These are phyloP conservation scores for Okamejei kenojei DNA, from an alignment of 2,797 vertebrate species.

Conservation along the genomic window DNA sequence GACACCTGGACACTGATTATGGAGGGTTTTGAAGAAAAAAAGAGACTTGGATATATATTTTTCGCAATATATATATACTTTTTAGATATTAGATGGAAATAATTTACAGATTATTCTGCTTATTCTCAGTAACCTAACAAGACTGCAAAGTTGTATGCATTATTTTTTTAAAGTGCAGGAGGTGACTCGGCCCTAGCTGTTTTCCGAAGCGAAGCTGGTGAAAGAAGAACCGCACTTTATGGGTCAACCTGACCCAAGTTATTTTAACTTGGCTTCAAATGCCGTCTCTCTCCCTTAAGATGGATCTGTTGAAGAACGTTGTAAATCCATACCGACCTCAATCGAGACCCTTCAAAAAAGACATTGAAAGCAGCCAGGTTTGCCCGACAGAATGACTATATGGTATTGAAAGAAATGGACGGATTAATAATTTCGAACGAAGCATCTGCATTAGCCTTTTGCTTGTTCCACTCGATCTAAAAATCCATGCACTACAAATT, in stretches of 20 bases:
- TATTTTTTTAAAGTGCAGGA: neutral
- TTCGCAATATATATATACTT: no score
- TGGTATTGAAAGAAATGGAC: neutral
- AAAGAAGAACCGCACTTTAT: neutral
- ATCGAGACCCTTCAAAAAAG: neutral
- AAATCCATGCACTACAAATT: neutral
- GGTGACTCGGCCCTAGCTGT: neutral
- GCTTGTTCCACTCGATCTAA: neutral
- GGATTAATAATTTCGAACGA: neutral
- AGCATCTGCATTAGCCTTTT: neutral
- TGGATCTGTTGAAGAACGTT: neutral
- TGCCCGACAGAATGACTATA: neutral
- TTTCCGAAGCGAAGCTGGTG: neutral
- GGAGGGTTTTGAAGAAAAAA: neutral
- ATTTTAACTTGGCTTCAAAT: neutral
- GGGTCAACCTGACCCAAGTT: neutral
- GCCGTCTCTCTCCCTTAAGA: neutral
- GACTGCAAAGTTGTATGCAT: neutral
- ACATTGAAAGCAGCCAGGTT: neutral
- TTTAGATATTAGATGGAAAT: neutral
- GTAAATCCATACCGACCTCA: neutral
- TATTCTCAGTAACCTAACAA: neutral
- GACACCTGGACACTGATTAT: neutral
- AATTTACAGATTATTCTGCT: neutral
- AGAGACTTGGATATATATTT: no score